Base-by-base conservation (phyloP, 1,140 invertebrate species). In the Daktulosphaira vitifoliae region DNA sequence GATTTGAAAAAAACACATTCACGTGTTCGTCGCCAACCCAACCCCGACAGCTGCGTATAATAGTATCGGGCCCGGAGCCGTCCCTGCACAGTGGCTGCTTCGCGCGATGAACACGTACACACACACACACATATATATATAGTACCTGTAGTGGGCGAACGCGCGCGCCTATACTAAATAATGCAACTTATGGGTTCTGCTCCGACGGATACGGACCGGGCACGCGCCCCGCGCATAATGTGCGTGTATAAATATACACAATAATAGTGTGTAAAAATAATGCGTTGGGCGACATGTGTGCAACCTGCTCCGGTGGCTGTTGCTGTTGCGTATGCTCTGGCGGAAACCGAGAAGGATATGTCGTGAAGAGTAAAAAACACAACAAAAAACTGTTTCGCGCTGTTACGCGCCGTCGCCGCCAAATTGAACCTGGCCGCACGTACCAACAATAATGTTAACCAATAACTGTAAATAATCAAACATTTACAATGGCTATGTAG, bases 121-220 rank as follows among this genome's bases (percentile, higher is more conserved):
- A 11, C 11, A 11, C 5, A 33, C 11, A 33, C 11, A 33, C 11
- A 33, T 33, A 33, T 33, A 33, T 33, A 33, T 33, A 33, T 33
- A 33, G 5, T 6, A 11, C 5, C 29, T 33, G 5, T 6, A 33
- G 29, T 33, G 29, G 5, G 5, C 5, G 29, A 5, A 6, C 29
- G 29, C 29, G 49, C 25, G 49, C 25, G n/a, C 25, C 23, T 26
- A 13, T 51, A 4, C 15, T 4, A 20, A 62, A 62, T 33, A 62
- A 62, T n/a, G 42, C 44, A 48, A 62, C 56, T 62, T 62, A 62
- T 62, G 56, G 42, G 56, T 62, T 62, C 56, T 48, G 56, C 42
- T 62, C 56, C 25, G n/a, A 39, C 42, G 18, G 42, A n/a, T 16
- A 62, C 56, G 56, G 22, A n/a, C n/a, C 56, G n/a, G 56, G 56